Evolutionary conservation across 2,113 vertebrate genomes (phyloP).

Genomic region (Microtus pennsylvanicus): DNA sequence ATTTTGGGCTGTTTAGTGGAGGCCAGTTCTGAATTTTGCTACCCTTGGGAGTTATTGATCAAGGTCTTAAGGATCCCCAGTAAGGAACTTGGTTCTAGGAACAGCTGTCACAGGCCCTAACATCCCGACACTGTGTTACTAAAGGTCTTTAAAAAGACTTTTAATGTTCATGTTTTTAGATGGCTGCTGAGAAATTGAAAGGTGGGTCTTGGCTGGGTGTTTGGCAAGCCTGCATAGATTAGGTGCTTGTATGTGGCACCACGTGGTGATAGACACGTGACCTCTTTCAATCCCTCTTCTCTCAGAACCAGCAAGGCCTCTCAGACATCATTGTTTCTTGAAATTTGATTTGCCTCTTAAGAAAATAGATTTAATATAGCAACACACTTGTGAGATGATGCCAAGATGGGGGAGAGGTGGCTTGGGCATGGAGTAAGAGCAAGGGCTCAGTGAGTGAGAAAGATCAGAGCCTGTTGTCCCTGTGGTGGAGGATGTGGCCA

Average conservation of each 20-base stretch:
- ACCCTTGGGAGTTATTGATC: not conserved
- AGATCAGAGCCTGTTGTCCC: not conserved
- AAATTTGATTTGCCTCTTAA: not conserved
- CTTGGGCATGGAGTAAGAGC: not conserved
- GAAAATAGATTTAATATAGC: not conserved
- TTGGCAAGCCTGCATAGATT: not conserved
- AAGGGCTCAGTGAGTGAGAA: fast-evolving
- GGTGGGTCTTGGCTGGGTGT: not conserved
- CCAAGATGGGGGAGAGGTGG: not conserved
- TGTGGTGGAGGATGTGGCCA: fast-evolving
- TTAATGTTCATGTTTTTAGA: not conserved
- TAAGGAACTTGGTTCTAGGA: not conserved
- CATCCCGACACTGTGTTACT: not conserved
- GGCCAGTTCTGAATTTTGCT: not conserved
- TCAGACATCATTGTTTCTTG: not conserved
- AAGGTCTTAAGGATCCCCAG: not conserved
- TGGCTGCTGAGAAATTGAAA: not conserved
- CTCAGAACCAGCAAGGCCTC: not conserved
- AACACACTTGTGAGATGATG: not conserved
- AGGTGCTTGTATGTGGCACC: not conserved
- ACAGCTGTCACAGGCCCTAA: not conserved
- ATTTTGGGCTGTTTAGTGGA: not conserved
- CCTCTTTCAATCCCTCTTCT: not conserved
- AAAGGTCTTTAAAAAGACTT: not conserved
- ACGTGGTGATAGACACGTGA: fast-evolving